These are phyloP conservation scores for Drosophila hawaiiensis DNA, from an alignment of 2,888 invertebrate species.

Conservation along the genomic window DNA sequence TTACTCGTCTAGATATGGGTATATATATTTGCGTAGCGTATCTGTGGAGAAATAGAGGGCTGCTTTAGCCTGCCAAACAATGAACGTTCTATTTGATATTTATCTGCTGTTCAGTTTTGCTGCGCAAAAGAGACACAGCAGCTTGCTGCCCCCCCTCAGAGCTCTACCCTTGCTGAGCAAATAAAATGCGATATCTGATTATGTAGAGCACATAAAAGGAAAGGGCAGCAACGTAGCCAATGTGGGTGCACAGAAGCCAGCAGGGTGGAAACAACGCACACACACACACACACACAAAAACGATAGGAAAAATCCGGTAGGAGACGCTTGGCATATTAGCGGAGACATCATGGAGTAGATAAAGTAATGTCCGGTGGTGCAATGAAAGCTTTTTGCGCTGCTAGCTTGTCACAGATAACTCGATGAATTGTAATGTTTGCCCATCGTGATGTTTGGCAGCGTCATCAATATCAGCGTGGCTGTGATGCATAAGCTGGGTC, in stretches of 20 bases:
- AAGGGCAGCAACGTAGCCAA: constrained; percentile 40
- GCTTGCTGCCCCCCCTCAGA: not conserved
- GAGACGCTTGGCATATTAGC: constrained; percentile 69
- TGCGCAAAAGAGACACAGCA: constrained; percentile 24
- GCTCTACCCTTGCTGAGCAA: constrained; percentile 31
- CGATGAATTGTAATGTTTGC: constrained; percentile 63
- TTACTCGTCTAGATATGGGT: constrained; percentile 3
- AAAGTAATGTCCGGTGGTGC: constrained; percentile 68
- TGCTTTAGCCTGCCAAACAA: constrained; percentile 57
- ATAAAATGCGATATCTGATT: constrained; percentile 78
- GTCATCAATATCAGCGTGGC: constrained; percentile 54
- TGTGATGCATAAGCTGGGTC: constrained; percentile 22
- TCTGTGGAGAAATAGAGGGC: constrained; percentile 21
- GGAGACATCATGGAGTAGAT: constrained; percentile 68
- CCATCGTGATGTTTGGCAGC: constrained; percentile 37
- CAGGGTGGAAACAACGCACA: constrained; percentile 34
- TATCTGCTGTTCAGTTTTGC: constrained; percentile 70
- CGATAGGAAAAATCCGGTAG: constrained; percentile 16
- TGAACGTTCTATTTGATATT: constrained; percentile 77
- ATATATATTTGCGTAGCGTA: not conserved
- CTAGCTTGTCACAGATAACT: constrained; percentile 48
- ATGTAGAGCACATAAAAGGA: constrained; percentile 72
- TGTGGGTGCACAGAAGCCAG: constrained; percentile 40
- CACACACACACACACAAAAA: not conserved
- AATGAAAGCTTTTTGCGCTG: constrained; percentile 42